Percentiles rank a stretch among this genome's conserved stretches.
These are phyloP conservation scores for Umimayanthus chanpuru DNA, from an alignment of 92 coral and sea anemone species.

Conservation along the genomic window DNA sequence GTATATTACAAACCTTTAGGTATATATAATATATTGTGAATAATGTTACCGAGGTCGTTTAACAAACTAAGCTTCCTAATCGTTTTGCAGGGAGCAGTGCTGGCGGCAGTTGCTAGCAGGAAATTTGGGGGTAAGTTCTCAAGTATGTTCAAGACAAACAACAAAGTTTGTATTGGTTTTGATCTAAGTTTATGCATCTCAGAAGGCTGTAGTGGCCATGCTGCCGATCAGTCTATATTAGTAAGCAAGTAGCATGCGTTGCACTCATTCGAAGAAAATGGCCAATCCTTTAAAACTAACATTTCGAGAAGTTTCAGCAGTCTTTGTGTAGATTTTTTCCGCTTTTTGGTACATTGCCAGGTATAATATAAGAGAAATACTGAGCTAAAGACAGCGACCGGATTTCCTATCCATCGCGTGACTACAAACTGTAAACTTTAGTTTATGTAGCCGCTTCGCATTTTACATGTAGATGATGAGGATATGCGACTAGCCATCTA, in stretches of 20 bases:
- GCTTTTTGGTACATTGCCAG: background rate
- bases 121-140: constrained; percentile 80
- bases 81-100: constrained; percentile 82
- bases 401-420: background rate
- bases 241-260: too few relatives aligned
- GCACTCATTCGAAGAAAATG: background rate
- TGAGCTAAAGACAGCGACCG: background rate
- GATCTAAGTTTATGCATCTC: background rate
- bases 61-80: constrained; percentile 1
- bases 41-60: background rate
- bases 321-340: background rate
- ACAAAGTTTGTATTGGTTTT: background rate
- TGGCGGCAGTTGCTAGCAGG: constrained; percentile 97
- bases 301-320: background rate
- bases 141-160: background rate
- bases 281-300: background rate
- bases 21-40: too few relatives aligned
- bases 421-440: background rate
- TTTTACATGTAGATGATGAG: too few relatives aligned
- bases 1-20: background rate
- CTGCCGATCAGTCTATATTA: background rate
- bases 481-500: too few relatives aligned
- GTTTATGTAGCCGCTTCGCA: too few relatives aligned
- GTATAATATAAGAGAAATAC: too few relatives aligned
- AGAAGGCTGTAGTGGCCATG: background rate